Percentiles rank a stretch among this genome's conserved stretches.
These are phyloP conservation scores for Metopia argyrocephala DNA, from an alignment of 2,888 invertebrate species.

Conservation along the genomic window DNA sequence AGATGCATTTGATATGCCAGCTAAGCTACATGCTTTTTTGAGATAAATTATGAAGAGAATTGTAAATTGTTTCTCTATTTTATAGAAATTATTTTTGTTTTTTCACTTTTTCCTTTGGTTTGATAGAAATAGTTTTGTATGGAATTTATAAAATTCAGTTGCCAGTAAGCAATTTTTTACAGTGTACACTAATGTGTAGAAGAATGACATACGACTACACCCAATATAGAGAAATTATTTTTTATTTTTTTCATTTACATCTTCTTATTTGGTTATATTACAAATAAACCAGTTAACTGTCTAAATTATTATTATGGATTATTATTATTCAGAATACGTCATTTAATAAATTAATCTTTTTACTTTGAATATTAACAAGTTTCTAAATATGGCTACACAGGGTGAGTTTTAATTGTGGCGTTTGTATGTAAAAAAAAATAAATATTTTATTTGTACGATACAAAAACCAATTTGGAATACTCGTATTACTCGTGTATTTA, in stretches of 20 bases:
- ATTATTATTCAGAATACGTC: constrained; percentile 8
- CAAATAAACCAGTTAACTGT: constrained; percentile 11
- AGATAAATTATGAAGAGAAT: too few relatives aligned
- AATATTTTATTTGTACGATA: neutral
- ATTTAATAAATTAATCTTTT: constrained; percentile 10
- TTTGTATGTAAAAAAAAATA: neutral
- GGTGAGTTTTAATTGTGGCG: neutral
- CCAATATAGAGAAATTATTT: too few relatives aligned
- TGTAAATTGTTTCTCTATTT: too few relatives aligned
- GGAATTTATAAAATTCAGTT: too few relatives aligned
- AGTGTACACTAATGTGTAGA: too few relatives aligned
- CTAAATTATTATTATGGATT: neutral
- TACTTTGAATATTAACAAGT: constrained; percentile 38
- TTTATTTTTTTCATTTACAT: neutral
- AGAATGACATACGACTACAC: too few relatives aligned
- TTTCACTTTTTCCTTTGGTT: too few relatives aligned
- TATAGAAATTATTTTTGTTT: too few relatives aligned
- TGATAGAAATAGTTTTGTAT: too few relatives aligned
- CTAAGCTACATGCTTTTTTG: too few relatives aligned
- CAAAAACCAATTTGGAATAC: neutral
- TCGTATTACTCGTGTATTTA: neutral
- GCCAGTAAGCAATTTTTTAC: too few relatives aligned
- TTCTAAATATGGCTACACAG: constrained; percentile 40
- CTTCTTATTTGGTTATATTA: neutral
- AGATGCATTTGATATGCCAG: too few relatives aligned